phyloP scores from a whole-genome alignment of 2,113 vertebrate genomes.

The Chaenogobius annularis region DNA sequence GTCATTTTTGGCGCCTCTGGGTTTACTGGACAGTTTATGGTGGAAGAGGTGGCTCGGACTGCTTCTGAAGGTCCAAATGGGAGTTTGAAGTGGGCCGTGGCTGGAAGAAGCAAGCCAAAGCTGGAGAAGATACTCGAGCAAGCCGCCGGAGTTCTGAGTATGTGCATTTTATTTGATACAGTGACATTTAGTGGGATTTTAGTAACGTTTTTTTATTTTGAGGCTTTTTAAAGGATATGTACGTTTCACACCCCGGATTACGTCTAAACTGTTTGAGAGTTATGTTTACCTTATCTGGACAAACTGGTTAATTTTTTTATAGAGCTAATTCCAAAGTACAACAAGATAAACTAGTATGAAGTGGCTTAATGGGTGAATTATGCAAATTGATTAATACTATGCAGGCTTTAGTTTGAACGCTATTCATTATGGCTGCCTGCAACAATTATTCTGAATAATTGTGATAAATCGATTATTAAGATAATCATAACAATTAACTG shows the following conservation, averaged over 20 bases:
- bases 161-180: conserved; percentile 40
- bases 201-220: too few species aligned
- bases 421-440: too few species aligned
- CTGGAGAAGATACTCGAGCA: conserved; percentile 84
- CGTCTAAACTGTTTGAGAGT: neutral
- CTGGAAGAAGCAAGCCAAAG: conserved; percentile 84
- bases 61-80: conserved; percentile 71
- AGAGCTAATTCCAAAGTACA: conserved; percentile 26
- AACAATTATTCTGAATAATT: too few species aligned
- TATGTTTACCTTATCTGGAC: neutral
- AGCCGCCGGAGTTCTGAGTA: conserved; percentile 81
- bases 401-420: neutral
- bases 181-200: neutral
- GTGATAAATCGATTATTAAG: too few species aligned
- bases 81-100: conserved; percentile 86
- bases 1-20: conserved; percentile 91
- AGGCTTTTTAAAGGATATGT: too few species aligned
- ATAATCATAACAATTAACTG: too few species aligned
- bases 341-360: neutral
- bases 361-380: neutral
- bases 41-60: conserved; percentile 86
- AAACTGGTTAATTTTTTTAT: conserved; percentile 6
- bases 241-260: neutral
- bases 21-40: conserved; percentile 93
- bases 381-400: neutral